These are phyloP conservation scores for Acholoe squamosa DNA, from an alignment of 2,888 invertebrate genomes.

Conservation along the genomic window DNA sequence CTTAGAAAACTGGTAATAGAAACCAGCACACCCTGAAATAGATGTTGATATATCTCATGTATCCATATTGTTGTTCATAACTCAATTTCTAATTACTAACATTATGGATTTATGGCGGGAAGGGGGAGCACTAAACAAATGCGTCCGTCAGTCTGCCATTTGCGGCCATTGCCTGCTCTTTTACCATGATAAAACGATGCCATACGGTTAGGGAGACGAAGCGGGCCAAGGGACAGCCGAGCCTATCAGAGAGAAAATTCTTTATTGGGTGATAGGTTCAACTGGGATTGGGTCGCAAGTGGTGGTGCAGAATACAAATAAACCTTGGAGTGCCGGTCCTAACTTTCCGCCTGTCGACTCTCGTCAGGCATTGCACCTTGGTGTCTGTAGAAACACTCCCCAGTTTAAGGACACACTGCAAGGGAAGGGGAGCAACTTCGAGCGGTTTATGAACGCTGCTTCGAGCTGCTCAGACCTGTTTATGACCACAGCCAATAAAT, in stretches of 20 bases:
- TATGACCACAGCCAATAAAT: too few species aligned
- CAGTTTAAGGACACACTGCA: neutral
- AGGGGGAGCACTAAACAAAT: neutral
- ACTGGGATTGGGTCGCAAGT: slow-evolving; percentile 30
- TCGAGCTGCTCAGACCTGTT: neutral
- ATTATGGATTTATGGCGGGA: neutral
- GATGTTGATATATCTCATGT: too few species aligned
- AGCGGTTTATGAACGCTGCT: neutral
- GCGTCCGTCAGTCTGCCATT: neutral
- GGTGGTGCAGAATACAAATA: neutral
- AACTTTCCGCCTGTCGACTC: neutral
- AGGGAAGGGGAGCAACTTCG: neutral
- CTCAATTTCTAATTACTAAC: slow-evolving; percentile 7
- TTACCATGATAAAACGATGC: neutral
- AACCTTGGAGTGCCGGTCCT: neutral
- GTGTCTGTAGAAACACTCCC: neutral
- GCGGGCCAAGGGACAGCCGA: neutral
- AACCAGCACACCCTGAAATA: too few species aligned
- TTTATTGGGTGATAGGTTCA: slow-evolving; percentile 34
- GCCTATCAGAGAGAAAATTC: slow-evolving; percentile 23
- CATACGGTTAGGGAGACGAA: neutral
- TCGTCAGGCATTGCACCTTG: neutral
- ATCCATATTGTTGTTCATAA: neutral
- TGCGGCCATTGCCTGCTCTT: neutral
- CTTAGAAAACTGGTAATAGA: too few species aligned